A percentile compares a stretch with the other conserved stretches of the same genome.
phyloP scores from a whole-genome alignment of 2,113 vertebrate species.

The Ageneiosus marmoratus region DNA sequence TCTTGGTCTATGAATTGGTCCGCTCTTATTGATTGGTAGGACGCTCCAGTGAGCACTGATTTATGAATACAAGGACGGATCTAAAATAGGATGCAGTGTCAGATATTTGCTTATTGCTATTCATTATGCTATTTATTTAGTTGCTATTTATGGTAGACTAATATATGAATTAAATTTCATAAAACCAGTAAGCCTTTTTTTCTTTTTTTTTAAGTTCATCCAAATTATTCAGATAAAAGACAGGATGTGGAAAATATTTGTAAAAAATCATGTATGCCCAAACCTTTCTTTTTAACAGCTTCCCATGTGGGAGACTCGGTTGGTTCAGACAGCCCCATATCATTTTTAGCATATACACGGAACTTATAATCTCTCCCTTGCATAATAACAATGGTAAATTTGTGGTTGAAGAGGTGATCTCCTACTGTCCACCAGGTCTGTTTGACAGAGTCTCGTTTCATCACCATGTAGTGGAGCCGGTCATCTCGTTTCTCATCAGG shows the following conservation, averaged over 20 bases:
- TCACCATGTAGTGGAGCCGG: conserved; percentile 79
- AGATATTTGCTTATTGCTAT: neutral
- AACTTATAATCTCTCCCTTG: conserved; percentile 85
- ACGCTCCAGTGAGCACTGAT: neutral
- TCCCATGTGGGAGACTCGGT: conserved; percentile 79
- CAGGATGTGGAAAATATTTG: neutral
- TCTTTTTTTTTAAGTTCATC: neutral
- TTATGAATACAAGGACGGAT: neutral
- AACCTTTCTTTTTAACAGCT: conserved; percentile 70
- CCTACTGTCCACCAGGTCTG: conserved; percentile 75
- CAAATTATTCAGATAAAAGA: neutral
- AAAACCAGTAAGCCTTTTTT: neutral
- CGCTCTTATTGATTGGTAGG: neutral
- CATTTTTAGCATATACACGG: conserved; percentile 85
- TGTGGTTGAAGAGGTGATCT: conserved; percentile 83
- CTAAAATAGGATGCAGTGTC: neutral
- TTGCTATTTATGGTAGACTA: neutral
- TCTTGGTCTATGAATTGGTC: neutral
- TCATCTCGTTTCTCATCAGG: conserved; percentile 78
- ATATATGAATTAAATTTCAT: neutral
- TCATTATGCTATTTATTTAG: neutral
- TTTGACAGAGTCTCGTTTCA: conserved; percentile 76
- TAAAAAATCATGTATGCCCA: conserved; percentile 34
- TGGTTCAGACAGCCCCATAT: conserved; percentile 78
- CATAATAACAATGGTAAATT: conserved; percentile 79